Conservation (phyloP, 2,888 invertebrate genomes). For the Machimus rusticus region DNA sequence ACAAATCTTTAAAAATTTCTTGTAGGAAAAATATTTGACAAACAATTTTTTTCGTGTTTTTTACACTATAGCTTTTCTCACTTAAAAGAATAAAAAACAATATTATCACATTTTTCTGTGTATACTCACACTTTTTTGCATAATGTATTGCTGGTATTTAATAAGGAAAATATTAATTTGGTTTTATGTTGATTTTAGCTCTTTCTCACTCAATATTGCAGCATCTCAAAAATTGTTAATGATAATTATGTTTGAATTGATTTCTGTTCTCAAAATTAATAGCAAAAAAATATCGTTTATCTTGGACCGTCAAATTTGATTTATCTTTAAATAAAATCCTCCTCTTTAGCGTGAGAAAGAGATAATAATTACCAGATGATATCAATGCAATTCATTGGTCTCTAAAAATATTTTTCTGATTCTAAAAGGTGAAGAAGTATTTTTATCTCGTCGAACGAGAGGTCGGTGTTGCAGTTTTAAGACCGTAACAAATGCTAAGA, state of each 20-base stretch:
- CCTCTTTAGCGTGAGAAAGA: neutral
- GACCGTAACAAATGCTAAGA: neutral
- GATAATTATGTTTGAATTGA: neutral
- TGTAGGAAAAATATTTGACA: neutral
- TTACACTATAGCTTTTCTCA: neutral
- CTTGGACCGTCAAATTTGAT: too few species aligned
- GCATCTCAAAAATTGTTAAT: neutral
- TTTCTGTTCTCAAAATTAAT: neutral
- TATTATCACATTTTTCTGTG: neutral
- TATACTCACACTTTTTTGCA: neutral
- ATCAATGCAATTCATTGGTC: neutral
- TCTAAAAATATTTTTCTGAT: neutral
- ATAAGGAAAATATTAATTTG: neutral
- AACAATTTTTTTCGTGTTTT: neutral
- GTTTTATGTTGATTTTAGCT: neutral
- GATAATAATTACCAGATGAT: neutral
- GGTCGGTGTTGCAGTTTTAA: neutral
- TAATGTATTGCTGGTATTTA: neutral
- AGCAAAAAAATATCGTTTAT: too few species aligned
- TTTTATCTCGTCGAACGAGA: neutral
- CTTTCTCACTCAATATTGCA: neutral
- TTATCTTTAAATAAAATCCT: too few species aligned
- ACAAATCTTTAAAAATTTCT: constrained; percentile 22
- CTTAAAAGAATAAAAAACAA: neutral
- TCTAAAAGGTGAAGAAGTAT: neutral